phyloP scores from a whole-genome alignment of 2,113 vertebrate species.

The Ascaphus truei region DNA sequence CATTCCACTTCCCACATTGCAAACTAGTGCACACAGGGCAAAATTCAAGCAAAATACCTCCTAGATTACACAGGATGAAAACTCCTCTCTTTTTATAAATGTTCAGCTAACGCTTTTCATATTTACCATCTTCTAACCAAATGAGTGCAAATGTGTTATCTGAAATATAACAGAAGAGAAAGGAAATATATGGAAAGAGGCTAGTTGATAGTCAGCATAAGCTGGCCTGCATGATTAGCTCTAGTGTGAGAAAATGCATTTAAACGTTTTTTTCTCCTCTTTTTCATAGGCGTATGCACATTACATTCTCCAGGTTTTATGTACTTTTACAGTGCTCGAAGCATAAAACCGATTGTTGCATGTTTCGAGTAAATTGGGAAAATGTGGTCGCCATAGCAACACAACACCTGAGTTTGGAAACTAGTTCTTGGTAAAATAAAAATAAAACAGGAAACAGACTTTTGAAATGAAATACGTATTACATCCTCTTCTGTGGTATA shows the following conservation, averaged over 20 bases:
- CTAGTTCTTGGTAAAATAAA: background rate
- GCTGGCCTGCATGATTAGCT: background rate
- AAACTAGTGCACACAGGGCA: no score
- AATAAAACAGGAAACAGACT: slow-evolving; percentile 4
- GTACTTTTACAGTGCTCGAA: background rate
- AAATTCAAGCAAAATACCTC: no score
- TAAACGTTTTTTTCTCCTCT: background rate
- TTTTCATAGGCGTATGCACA: background rate
- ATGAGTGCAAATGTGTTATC: background rate
- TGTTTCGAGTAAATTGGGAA: slow-evolving; percentile 6
- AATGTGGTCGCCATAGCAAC: slow-evolving; percentile 6
- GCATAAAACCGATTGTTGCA: background rate
- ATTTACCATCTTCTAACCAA: background rate
- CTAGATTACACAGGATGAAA: no score
- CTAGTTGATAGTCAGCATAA: background rate
- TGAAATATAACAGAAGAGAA: background rate
- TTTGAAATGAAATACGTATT: slow-evolving; percentile 6
- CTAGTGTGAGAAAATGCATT: background rate
- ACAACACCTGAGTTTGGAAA: slow-evolving; percentile 2
- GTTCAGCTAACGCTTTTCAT: no score
- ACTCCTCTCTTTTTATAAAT: no score
- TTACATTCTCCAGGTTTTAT: background rate
- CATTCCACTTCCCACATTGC: no score
- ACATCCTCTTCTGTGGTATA: no score
- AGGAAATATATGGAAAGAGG: background rate